phyloP scores from a whole-genome alignment of 2,888 invertebrate species.

The Drosophila rubida region DNA sequence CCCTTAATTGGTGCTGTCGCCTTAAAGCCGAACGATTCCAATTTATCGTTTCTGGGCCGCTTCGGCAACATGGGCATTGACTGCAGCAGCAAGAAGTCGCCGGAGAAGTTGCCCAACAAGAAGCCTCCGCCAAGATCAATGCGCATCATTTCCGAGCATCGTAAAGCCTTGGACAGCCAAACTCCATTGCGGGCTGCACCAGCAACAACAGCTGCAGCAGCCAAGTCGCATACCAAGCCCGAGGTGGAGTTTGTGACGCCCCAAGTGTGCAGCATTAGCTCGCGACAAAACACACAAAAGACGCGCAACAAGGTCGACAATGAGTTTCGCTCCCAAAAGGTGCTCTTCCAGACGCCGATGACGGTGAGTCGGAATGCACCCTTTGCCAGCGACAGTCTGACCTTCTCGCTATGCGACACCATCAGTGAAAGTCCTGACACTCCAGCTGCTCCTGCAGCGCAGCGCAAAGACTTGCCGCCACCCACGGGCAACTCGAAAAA shows the following conservation, averaged over 20 bases:
- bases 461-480: conserved; percentile 18
- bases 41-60: conserved; percentile 73
- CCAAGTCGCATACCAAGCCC: conserved; percentile 27
- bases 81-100: conserved; percentile 43
- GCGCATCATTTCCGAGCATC: conserved; percentile 44
- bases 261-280: conserved; percentile 75
- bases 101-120: conserved; percentile 25
- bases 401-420: conserved; percentile 82
- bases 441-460: conserved; percentile 36
- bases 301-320: conserved; percentile 65
- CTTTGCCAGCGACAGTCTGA: conserved; percentile 79
- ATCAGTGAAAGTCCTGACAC: conserved; percentile 78
- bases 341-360: conserved; percentile 84
- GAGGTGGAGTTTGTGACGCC: conserved; percentile 82
- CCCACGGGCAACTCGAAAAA: conserved; percentile 70
- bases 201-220: neutral
- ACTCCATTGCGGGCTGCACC: conserved; percentile 65
- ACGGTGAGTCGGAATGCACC: conserved; percentile 79
- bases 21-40: conserved; percentile 44
- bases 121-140: conserved; percentile 42
- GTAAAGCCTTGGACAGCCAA: conserved; percentile 49
- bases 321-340: conserved; percentile 83
- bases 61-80: conserved; percentile 80
- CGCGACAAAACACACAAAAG: conserved; percentile 56
- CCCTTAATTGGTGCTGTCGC: conserved; percentile 39